phyloP scores from a whole-genome alignment of 2,888 invertebrate genomes.

The Drosophila mimica region DNA sequence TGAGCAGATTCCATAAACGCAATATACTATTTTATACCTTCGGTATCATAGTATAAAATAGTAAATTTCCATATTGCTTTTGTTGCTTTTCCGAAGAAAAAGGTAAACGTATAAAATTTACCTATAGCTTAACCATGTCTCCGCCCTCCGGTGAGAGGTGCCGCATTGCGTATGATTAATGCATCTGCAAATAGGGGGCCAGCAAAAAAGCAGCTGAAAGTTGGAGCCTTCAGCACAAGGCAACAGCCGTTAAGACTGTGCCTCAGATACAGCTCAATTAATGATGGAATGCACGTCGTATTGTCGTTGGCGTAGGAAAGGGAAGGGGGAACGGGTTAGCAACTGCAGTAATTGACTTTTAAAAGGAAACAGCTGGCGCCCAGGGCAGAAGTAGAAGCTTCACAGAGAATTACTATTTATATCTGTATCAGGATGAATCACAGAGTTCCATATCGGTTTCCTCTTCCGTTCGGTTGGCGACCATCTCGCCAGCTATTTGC shows the following conservation, averaged over 20 bases:
- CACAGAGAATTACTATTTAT: slow-evolving; percentile 24
- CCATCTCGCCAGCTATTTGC: slow-evolving; percentile 16
- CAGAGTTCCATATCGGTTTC: slow-evolving; percentile 24
- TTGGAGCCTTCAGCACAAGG: slow-evolving; percentile 23
- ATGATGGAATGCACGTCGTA: slow-evolving; percentile 56
- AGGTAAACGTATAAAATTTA: slow-evolving; percentile 9
- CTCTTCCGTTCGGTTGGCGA: slow-evolving; percentile 40
- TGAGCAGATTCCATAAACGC: too few species aligned
- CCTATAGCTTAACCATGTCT: not conserved
- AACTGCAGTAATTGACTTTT: slow-evolving; percentile 67
- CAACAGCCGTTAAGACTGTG: slow-evolving; percentile 35
- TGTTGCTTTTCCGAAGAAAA: not conserved
- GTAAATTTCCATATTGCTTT: not conserved
- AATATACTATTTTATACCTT: too few species aligned
- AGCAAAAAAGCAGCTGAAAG: slow-evolving; percentile 25
- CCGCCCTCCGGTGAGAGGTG: not conserved
- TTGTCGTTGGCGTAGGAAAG: slow-evolving; percentile 5
- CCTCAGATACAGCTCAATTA: slow-evolving; percentile 48
- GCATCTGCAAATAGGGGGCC: slow-evolving; percentile 37
- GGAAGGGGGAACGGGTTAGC: slow-evolving; percentile 1
- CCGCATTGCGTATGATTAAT: slow-evolving; percentile 68
- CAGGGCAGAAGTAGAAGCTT: slow-evolving; percentile 23
- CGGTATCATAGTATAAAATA: not conserved
- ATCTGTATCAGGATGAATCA: slow-evolving; percentile 57
- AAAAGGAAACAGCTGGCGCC: slow-evolving; percentile 64